A percentile compares a stretch with the other conserved stretches of the same genome.
Conservation (phyloP, 2,888 invertebrate genomes). For the Nasonovia ribisnigri region DNA sequence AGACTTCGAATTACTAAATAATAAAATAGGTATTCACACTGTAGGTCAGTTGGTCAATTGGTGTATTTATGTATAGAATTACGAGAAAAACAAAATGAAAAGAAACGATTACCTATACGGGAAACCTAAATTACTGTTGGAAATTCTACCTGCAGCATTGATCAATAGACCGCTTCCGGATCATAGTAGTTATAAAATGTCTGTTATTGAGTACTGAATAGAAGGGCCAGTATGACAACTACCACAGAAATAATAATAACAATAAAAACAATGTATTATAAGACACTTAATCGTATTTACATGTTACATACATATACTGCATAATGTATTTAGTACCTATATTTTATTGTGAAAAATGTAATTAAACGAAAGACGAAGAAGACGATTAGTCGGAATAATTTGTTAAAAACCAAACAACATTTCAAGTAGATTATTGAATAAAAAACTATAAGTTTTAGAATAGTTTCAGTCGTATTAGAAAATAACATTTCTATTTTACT, state of each 20-base stretch:
- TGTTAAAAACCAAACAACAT: not conserved
- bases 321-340: not conserved
- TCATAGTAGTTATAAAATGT: not conserved
- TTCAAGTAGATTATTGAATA: not conserved
- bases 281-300: not conserved
- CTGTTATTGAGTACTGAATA: not conserved
- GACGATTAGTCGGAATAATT: not conserved
- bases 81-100: not conserved
- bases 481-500: not conserved
- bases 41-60: not conserved
- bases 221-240: not conserved
- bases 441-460: not conserved
- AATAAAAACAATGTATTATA: not conserved
- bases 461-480: not conserved
- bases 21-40: not conserved
- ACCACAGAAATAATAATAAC: not conserved
- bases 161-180: not conserved
- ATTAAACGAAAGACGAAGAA: not conserved
- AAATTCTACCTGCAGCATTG: not conserved
- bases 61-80: not conserved
- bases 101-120: not conserved
- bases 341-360: not conserved
- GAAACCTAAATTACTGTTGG: not conserved
- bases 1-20: not conserved
- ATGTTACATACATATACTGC: not conserved